Evolutionary conservation across 2,797 vertebrate genomes (phyloP), one percentile per base, ranked within the genome.

Genomic region (Bradypodion ventrale): DNA sequence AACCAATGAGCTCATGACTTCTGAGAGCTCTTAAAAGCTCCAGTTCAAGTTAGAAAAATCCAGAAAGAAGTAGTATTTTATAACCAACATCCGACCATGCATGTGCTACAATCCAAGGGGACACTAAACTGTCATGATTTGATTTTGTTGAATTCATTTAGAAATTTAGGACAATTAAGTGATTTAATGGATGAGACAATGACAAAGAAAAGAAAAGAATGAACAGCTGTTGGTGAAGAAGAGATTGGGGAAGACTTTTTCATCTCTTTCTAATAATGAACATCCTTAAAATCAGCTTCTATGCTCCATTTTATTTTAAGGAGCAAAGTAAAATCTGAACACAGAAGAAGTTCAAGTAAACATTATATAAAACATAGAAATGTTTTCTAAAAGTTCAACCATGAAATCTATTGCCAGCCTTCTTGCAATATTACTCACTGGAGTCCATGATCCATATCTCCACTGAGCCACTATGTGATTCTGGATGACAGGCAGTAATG

Each of bases 391-490:
- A 70, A 86, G 6, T n/a, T 49, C 7, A 59, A 32, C 21, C 77
- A 77, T n/a, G 76, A 32, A 40, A 69, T 13, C 21, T 37, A 9
- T 8, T 60, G 44, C 27, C 5, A 9, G 40, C 40, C 73, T 16
- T 82, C 25, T 25, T 82, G 40, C 35, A 81, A 12, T 35, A 44
- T 91, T 93, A 95, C 97, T 96, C 95, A 99, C 98, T 83, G 97
- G 96, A 1, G 98, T 98, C 98, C 98, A 99, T 72, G 98, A 99
- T 80, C 98, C 98, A 1, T 97, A 97, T 97, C 98, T 95, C 98
- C 98, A 99, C 68, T 99, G 97, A 27, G 96, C 96, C 79, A 90
- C 89, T 77, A 96, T 95, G 81, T 95, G 96, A 46, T 92, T 85
- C 0, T 94, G 94, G 93, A 93, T 91, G 75, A 94, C 87, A 62